These are phyloP conservation scores for Cynodonichthys magdalenae DNA, from an alignment of 2,797 vertebrate species.

Conservation along the genomic window DNA sequence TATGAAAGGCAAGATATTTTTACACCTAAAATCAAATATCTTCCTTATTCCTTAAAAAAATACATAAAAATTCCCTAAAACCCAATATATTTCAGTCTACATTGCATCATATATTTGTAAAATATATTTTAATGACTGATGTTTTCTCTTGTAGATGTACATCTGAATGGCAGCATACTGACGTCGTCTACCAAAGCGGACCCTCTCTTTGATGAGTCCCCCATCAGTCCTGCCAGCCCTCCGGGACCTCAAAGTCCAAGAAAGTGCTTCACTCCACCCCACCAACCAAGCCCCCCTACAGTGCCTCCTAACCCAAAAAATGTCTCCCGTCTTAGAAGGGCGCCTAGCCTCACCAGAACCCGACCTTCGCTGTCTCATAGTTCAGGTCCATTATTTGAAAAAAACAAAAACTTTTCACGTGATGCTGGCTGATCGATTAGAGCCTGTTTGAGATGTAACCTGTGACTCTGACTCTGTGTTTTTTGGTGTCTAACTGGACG, in stretches of 20 bases:
- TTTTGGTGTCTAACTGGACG: constrained; percentile 30
- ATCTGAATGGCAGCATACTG: constrained; percentile 69
- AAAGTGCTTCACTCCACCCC: constrained; percentile 69
- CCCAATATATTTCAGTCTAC: too few relatives aligned
- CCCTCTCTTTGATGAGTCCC: constrained; percentile 61
- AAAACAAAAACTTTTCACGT: neutral
- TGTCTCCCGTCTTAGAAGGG: constrained; percentile 73
- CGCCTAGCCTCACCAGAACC: constrained; percentile 80
- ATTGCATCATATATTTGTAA: neutral
- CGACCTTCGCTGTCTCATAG: constrained; percentile 76
- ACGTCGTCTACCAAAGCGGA: constrained; percentile 59
- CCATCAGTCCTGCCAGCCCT: constrained; percentile 66
- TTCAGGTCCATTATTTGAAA: constrained; percentile 75
- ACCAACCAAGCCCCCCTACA: constrained; percentile 80
- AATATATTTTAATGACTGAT: neutral
- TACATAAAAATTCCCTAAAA: neutral
- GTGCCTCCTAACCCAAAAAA: constrained; percentile 72
- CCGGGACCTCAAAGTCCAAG: constrained; percentile 59
- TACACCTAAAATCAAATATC: neutral
- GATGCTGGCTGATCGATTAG: constrained; percentile 31
- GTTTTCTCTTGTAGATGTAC: constrained; percentile 68
- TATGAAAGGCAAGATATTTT: constrained; percentile 65
- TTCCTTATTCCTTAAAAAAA: neutral
- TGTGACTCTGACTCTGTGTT: constrained; percentile 36
- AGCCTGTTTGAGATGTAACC: constrained; percentile 39